Evolutionary conservation across 2,888 invertebrate genomes (phyloP).

Genomic region (Callyntrura sp.): DNA sequence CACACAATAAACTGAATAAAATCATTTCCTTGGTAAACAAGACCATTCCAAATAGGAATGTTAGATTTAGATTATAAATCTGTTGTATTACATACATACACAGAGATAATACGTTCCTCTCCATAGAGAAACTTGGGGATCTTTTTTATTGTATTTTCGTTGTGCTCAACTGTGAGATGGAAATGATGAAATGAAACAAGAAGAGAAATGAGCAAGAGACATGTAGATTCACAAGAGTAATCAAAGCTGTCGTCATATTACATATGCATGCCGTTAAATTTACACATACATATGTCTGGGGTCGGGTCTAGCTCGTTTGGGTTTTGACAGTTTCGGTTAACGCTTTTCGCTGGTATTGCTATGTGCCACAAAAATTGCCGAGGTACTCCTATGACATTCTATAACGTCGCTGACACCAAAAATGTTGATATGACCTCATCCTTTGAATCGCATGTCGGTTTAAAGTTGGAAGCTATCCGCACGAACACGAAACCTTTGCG

Average conservation of each 20-base stretch:
- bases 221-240: slow-evolving; percentile 71
- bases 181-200: slow-evolving; percentile 59
- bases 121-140: not conserved
- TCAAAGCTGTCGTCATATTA: slow-evolving; percentile 58
- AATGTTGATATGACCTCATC: slow-evolving; percentile 8
- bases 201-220: slow-evolving; percentile 50
- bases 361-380: not conserved
- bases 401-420: not conserved
- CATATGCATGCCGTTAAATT: slow-evolving; percentile 1
- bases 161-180: not conserved
- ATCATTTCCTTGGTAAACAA: not conserved
- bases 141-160: slow-evolving; percentile 33
- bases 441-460: not conserved
- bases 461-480: not conserved
- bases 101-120: not conserved
- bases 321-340: slow-evolving; percentile 60
- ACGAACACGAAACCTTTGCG: not conserved
- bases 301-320: slow-evolving; percentile 20
- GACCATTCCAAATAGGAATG: not conserved
- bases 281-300: not conserved
- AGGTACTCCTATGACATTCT: not conserved
- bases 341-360: slow-evolving; percentile 31
- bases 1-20: not conserved
- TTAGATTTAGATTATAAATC: not conserved
- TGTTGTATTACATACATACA: not conserved